Evolutionary conservation across 2,797 vertebrate species (phyloP).

Genomic region (Takifugu rubripes): DNA sequence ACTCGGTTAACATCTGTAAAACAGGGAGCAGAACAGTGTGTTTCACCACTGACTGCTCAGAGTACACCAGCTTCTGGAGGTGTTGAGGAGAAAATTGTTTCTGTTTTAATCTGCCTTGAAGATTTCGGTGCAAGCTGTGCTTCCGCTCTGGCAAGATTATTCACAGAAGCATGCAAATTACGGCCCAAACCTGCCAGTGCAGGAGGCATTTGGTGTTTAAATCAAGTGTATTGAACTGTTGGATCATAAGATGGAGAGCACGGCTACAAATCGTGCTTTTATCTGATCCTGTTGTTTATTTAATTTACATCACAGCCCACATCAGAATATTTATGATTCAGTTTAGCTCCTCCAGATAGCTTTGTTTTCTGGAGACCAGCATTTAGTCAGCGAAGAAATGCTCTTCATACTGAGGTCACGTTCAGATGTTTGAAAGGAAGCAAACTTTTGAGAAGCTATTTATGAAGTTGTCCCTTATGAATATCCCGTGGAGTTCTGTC

Average conservation of each 20-base stretch:
- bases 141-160: too few relatives aligned
- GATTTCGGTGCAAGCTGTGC: conserved; percentile 12
- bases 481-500: conserved; percentile 48
- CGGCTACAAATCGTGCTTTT: neutral
- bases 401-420: conserved; percentile 31
- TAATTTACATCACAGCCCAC: neutral
- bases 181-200: too few relatives aligned
- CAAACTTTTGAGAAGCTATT: conserved; percentile 50
- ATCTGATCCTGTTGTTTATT: conserved; percentile 6
- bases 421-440: conserved; percentile 29
- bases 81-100: conserved; percentile 13
- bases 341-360: conserved; percentile 8
- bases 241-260: too few relatives aligned
- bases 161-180: too few relatives aligned
- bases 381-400: too few relatives aligned
- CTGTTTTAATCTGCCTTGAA: conserved; percentile 23
- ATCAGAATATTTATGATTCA: conserved; percentile 3
- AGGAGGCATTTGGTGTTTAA: conserved; percentile 24
- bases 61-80: too few relatives aligned
- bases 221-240: too few relatives aligned
- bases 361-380: too few relatives aligned
- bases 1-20: too few relatives aligned
- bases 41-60: too few relatives aligned
- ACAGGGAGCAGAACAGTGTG: too few relatives aligned
- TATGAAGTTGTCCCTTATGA: conserved; percentile 48